Evolutionary conservation across 2,113 vertebrate species (phyloP).

Genomic region (Sturnus vulgaris): DNA sequence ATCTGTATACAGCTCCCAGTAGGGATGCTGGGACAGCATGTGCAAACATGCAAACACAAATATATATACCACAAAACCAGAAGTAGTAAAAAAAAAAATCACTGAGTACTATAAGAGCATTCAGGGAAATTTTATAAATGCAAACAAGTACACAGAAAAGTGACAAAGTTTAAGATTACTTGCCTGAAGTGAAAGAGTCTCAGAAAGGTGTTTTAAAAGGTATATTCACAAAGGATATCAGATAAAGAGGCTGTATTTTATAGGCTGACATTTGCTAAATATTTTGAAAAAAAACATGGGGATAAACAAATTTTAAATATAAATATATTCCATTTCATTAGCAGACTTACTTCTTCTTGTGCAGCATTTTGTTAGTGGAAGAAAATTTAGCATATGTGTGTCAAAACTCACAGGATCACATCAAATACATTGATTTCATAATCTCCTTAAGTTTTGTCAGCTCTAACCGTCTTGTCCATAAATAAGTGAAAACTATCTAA

Average conservation of each 20-base stretch:
- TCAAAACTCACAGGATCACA: not conserved
- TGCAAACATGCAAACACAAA: not conserved
- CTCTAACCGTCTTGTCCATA: not conserved
- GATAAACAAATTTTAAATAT: not conserved
- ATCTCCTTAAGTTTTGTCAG: not conserved
- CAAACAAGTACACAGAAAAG: not conserved
- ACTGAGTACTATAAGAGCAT: not conserved
- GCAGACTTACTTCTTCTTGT: not conserved
- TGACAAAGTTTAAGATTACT: not conserved
- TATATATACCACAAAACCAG: not conserved
- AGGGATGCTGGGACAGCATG: accelerated
- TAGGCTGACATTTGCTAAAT: not conserved
- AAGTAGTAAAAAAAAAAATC: not conserved
- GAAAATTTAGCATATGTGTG: not conserved
- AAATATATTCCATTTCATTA: not conserved
- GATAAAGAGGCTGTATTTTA: not conserved
- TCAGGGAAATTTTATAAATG: not conserved
- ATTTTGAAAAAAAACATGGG: not conserved
- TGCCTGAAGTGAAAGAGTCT: not conserved
- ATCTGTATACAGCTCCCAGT: not conserved
- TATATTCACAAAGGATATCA: not conserved
- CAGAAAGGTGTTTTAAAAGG: not conserved
- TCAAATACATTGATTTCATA: not conserved
- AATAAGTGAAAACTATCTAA: not conserved
- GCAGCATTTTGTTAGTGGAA: not conserved